Evolutionary conservation across 1,140 invertebrate species (phyloP).

Genomic region (Caenorhabditis briggsae): DNA sequence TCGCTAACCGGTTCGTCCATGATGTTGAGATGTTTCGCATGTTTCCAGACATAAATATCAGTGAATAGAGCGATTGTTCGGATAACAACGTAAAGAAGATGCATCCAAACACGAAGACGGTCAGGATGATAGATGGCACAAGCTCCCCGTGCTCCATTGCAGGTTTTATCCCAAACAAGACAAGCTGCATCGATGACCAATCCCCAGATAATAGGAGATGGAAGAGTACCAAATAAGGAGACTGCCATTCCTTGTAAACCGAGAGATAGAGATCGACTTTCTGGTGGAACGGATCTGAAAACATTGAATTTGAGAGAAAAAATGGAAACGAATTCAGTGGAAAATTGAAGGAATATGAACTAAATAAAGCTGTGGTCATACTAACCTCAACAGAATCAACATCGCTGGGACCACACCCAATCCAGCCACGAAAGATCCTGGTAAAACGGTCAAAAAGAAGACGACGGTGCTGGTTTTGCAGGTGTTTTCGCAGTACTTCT

Average conservation of each 20-base stretch:
- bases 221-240: conserved; percentile 70
- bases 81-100: conserved; percentile 61
- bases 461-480: conserved; percentile 64
- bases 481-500: conserved; percentile 72
- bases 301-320: neutral
- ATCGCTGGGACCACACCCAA: conserved; percentile 66
- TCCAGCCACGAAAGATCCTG: conserved; percentile 70
- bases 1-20: conserved; percentile 60
- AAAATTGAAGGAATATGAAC: too few species aligned
- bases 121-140: conserved; percentile 74
- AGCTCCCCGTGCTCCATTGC: conserved; percentile 69
- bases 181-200: conserved; percentile 74
- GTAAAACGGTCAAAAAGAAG: conserved; percentile 73
- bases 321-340: neutral
- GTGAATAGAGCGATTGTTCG: conserved; percentile 59
- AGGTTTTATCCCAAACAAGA: conserved; percentile 71
- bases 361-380: too few species aligned
- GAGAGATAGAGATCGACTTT: conserved; percentile 64
- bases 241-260: conserved; percentile 66
- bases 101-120: conserved; percentile 67
- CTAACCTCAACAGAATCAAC: conserved; percentile 64
- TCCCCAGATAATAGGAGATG: conserved; percentile 75
- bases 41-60: conserved; percentile 65
- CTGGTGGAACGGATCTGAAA: conserved; percentile 67
- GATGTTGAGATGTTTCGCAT: conserved; percentile 64